Base-by-base conservation (phyloP, 2,113 vertebrate species). In the Eonycteris spelaea region DNA sequence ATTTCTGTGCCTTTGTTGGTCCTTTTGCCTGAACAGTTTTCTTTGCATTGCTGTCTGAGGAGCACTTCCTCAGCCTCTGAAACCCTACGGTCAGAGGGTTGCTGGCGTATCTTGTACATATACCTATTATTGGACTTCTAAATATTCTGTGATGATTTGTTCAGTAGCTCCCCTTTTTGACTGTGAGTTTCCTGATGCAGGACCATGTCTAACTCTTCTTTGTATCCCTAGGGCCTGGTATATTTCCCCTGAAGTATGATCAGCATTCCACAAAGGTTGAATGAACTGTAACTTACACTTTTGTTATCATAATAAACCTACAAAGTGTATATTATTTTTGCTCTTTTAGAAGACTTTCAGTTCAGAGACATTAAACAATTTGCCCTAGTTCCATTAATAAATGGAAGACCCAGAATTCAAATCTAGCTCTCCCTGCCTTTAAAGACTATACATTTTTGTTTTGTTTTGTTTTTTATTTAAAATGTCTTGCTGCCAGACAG, bases 391-490 rank as follows among this genome's bases (percentile, higher is more conserved):
- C 35, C 21, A 71, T 59, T 78, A 86, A 7, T 90, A 92, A 83
- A 10, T 77, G 53, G 65, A 90, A 90, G 35, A 85, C 19, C 40
- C 21, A 90, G 63, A 84, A 51, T 75, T 95, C 35, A 86, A 63
- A 59, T 30, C 14, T 51, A 79, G 10, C 40, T 86, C 48, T 84
- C 45, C 15, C 14, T 65, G 40, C 28, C 65, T 95, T 45, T 79
- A 92, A 78, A 92, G 51, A 22, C 0, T 63, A 9, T 90, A 22
- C 5, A 53, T 70, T 93, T 48, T 94, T 91, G 21, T 77, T 88
- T 91, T 84, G 26, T 70, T 79, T 95, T 5, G 65, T 71, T 96
- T 48, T 91, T 78, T n/a, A n/a, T 86, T 30, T 28, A 75, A 94
- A 77, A 82, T 92, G 6, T 77, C 51, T 22, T 45, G 22, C 59